Base-by-base conservation (phyloP, 2,888 invertebrate genomes). In the Chymomyza fuscimana region DNA sequence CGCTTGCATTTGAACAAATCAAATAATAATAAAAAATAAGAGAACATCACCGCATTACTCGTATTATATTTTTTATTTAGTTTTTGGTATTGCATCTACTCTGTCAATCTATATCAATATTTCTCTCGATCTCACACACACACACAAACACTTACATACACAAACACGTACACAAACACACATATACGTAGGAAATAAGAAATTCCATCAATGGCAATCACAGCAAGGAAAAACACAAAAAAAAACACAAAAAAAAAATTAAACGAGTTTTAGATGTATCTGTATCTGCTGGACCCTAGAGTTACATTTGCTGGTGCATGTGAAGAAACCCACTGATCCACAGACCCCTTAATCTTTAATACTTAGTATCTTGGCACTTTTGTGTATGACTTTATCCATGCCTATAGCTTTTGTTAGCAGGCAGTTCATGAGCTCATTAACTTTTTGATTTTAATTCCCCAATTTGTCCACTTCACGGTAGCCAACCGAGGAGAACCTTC, bases 1-100 rank as follows among this genome's bases (percentile, higher is more conserved):
- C 84, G 88, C 84, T 87, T 88, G 87, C 83, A 87, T 82, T 80
- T 82, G 65, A 75, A 80, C 51, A 67, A 32, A 58, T 76, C 72
- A 78, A 75, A 68, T 69, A 74, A 79, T 19, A 19, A 56, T 19
- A 56, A 19, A 58, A 58, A 2, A 19, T 58, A 19, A 58, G 9
- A 16, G 40, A 46, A 46, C 40, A 54, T 19, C 54, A 54, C 54
- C 15, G 54, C 54, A 54, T 54, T 19, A 54, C 5, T 54, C 15
- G 16, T 54, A 54, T 54, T 54, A 22, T 54, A 19, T 54, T 54
- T 22, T 54, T n/a, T 22, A 9, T 54, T 54, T 54, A 22, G 54
- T 54, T 74, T 60, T 40, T 61, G 73, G 77, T 81, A 74, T 71
- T 70, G 85, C 85, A 79, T 76, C 22, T 69, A 52, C 63, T 59